Conservation (phyloP, 2,888 invertebrate genomes). For the Julus scanicus region DNA sequence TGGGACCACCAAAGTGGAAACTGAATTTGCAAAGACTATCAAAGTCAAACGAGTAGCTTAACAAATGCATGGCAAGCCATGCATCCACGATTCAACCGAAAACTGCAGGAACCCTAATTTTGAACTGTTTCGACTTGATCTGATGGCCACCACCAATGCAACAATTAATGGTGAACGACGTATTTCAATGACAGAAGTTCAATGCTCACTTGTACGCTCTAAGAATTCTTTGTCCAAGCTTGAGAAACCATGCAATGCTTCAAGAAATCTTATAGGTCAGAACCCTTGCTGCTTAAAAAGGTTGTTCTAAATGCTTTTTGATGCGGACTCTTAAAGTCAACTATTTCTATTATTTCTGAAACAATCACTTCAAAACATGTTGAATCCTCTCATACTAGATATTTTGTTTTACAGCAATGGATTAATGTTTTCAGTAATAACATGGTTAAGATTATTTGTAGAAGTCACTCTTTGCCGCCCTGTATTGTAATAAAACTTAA, state of each 20-base stretch:
- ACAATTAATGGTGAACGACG: slow-evolving; percentile 4
- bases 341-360: no score
- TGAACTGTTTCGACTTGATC: background rate
- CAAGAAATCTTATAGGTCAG: background rate
- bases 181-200: background rate
- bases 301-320: background rate
- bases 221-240: background rate
- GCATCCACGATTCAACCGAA: background rate
- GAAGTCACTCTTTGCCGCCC: no score
- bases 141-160: background rate
- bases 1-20: slow-evolving; percentile 39
- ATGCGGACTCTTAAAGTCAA: no score
- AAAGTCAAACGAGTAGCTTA: slow-evolving; percentile 4
- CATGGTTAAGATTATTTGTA: no score
- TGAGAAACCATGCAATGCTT: slow-evolving; percentile 12
- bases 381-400: no score
- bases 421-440: no score
- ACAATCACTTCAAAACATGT: no score
- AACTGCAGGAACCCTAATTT: slow-evolving; percentile 12
- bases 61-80: slow-evolving; percentile 39
- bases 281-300: background rate
- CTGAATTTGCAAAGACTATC: background rate
- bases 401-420: no score
- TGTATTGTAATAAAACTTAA: no score
- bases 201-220: background rate